Percentiles rank a stretch among this genome's conserved stretches.
Evolutionary conservation across 2,797 vertebrate genomes (phyloP).

Genomic region (Malurus splendens): DNA sequence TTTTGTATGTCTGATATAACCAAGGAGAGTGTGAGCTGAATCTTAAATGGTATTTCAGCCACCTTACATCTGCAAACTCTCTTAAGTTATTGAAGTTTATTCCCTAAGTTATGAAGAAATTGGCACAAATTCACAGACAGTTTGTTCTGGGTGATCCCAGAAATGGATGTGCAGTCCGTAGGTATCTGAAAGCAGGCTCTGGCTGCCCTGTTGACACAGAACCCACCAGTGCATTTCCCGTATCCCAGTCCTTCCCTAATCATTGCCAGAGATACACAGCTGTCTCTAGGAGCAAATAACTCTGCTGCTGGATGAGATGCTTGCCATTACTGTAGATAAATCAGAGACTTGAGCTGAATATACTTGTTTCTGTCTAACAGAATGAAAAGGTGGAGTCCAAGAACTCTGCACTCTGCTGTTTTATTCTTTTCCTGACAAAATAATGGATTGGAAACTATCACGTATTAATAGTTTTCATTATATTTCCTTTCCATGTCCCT

Average conservation of each 20-base stretch:
- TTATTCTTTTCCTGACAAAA: slow-evolving; percentile 38
- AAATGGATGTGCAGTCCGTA: neutral
- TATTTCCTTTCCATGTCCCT: neutral
- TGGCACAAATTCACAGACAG: neutral
- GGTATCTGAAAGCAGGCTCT: neutral
- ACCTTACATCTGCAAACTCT: neutral
- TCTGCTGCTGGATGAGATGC: neutral
- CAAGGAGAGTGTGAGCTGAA: neutral
- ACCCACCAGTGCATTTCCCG: neutral
- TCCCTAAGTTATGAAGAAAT: neutral
- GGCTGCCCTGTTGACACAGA: neutral
- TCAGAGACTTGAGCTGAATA: neutral
- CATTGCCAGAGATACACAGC: neutral
- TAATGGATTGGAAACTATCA: slow-evolving; percentile 17
- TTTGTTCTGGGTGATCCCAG: neutral
- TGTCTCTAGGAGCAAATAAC: neutral
- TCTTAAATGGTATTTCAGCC: neutral
- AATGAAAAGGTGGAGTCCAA: neutral
- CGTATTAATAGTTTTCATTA: neutral
- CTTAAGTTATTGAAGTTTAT: neutral
- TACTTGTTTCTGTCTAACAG: neutral
- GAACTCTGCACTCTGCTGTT: neutral
- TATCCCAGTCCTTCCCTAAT: neutral
- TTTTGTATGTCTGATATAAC: neutral
- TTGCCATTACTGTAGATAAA: neutral